Evolutionary conservation across 2,888 invertebrate species (phyloP).

Genomic region (Orthosia gracilis): DNA sequence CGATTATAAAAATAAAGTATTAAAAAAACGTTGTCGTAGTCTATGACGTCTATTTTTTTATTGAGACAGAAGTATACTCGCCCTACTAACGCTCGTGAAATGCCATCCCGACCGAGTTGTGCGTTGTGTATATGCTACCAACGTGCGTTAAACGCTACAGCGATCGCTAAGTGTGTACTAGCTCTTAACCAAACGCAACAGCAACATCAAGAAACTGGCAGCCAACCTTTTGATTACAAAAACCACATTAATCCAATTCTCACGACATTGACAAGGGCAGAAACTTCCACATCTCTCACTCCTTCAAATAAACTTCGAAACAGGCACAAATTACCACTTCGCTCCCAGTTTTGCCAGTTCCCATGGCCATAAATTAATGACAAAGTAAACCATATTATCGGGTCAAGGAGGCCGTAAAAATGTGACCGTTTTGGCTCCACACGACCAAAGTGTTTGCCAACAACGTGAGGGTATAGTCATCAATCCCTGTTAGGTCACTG

Average conservation of each 20-base stretch:
- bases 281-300: slow-evolving; percentile 21
- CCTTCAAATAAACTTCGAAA: slow-evolving; percentile 32
- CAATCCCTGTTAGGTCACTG: slow-evolving; percentile 65
- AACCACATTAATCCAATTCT: slow-evolving; percentile 23
- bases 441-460: slow-evolving; percentile 61
- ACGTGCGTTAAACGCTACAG: too few species aligned
- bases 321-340: slow-evolving; percentile 43
- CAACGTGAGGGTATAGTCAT: slow-evolving; percentile 57
- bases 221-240: slow-evolving; percentile 7
- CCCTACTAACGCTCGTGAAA: too few species aligned
- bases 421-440: slow-evolving; percentile 63
- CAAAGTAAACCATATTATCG: slow-evolving; percentile 55
- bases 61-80: too few species aligned
- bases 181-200: not conserved
- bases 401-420: slow-evolving; percentile 66
- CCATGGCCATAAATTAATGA: slow-evolving; percentile 43
- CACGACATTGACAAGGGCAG: not conserved
- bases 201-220: not conserved
- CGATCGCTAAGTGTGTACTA: too few species aligned
- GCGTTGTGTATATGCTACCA: too few species aligned
- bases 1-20: too few species aligned
- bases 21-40: too few species aligned
- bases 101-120: too few species aligned
- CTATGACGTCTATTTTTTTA: too few species aligned
- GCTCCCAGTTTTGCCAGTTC: slow-evolving; percentile 23